These are phyloP conservation scores for Semnornis frantzii DNA, from an alignment of 2,113 vertebrate species.

Conservation along the genomic window DNA sequence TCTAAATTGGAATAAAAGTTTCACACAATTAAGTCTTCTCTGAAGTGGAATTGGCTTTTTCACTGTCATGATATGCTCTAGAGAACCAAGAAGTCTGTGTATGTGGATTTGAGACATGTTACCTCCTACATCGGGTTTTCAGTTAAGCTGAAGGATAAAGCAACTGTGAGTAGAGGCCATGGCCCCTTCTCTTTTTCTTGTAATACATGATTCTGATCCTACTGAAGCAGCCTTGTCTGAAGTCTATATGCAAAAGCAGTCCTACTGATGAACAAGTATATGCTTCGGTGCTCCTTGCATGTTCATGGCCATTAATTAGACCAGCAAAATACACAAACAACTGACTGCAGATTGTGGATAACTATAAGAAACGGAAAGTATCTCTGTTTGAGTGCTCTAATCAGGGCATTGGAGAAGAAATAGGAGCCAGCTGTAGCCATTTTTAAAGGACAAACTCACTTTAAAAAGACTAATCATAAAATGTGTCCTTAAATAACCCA, in stretches of 20 bases:
- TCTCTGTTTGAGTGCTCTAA: not conserved
- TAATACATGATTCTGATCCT: not conserved
- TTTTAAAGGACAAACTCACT: not conserved
- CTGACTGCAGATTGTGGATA: not conserved
- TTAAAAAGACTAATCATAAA: not conserved
- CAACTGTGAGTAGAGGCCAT: not conserved
- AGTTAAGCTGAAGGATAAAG: slow-evolving; percentile 23
- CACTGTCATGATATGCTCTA: not conserved
- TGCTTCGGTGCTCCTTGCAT: not conserved
- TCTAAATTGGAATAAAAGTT: not conserved
- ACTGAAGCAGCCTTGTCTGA: not conserved
- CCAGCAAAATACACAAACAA: not conserved
- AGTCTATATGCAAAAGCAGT: not conserved
- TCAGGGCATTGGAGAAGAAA: not conserved
- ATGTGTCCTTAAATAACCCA: not conserved
- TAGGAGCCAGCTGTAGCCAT: not conserved
- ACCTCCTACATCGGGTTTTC: not conserved
- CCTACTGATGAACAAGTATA: not conserved
- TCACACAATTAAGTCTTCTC: not conserved
- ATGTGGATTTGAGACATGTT: not conserved
- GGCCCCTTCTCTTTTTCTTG: not conserved
- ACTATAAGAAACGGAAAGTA: not conserved
- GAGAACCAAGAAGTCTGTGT: not conserved
- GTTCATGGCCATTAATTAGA: not conserved
- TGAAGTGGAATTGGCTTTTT: not conserved